Conservation (phyloP, 2,888 invertebrate species). For the Dynastes maya region DNA sequence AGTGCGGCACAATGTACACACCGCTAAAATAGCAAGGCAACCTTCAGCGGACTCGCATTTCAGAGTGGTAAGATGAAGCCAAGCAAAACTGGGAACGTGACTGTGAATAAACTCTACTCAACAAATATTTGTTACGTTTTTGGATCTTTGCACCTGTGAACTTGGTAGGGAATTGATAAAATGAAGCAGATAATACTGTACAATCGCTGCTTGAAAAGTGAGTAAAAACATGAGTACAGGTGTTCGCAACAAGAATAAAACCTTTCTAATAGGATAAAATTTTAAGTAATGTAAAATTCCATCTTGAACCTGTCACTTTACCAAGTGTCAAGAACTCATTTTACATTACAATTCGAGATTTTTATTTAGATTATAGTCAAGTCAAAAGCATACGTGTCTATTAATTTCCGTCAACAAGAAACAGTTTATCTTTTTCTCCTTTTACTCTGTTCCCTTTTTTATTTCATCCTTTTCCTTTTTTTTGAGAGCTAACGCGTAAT, state of each 20-base stretch:
- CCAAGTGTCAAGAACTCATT: background rate
- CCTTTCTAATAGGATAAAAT: no score
- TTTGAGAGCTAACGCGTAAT: conserved; percentile 7
- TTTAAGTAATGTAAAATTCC: no score
- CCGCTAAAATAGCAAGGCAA: conserved; percentile 60
- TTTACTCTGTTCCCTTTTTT: background rate
- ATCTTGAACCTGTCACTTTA: no score
- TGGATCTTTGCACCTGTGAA: conserved; percentile 68
- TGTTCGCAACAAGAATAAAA: no score
- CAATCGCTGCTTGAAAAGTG: background rate
- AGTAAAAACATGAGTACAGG: no score
- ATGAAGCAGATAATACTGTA: conserved; percentile 45
- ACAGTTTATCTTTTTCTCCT: background rate
- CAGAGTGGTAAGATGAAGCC: conserved; percentile 67
- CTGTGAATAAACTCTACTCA: conserved; percentile 68
- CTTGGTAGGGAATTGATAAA: conserved; percentile 56
- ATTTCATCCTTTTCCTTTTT: background rate
- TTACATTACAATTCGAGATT: background rate
- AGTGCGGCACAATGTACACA: conserved; percentile 63
- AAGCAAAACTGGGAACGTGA: conserved; percentile 69
- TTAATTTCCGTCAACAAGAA: conserved; percentile 4
- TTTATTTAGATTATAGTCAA: background rate
- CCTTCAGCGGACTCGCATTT: conserved; percentile 49
- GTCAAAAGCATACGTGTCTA: background rate
- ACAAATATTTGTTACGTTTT: conserved; percentile 70